A percentile compares a stretch with the other conserved stretches of the same genome.
These are phyloP conservation scores for Formicarius rufipectus DNA, from an alignment of 2,113 vertebrate genomes.

Conservation along the genomic window DNA sequence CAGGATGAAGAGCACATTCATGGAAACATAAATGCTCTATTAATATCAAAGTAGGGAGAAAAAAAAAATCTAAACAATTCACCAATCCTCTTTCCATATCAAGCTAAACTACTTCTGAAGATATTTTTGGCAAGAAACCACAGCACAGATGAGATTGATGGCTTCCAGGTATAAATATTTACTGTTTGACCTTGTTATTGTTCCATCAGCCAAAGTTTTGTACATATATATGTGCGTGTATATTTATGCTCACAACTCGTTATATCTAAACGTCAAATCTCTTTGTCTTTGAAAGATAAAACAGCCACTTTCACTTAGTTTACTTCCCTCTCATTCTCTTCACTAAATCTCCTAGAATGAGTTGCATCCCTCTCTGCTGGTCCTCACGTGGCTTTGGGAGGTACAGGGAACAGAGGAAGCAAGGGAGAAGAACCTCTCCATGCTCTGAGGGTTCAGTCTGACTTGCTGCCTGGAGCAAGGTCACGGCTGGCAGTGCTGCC, in stretches of 20 bases:
- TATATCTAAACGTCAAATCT: not conserved
- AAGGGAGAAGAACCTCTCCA: not conserved
- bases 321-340: not conserved
- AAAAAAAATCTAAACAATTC: not conserved
- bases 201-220: constrained; percentile 33
- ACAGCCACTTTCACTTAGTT: not conserved
- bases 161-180: constrained; percentile 56
- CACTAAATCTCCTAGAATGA: not conserved
- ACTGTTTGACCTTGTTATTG: constrained; percentile 48
- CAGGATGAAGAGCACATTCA: not conserved
- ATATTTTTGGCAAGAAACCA: constrained; percentile 35
- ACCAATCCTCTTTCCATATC: not conserved
- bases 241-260: not conserved
- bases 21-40: not conserved
- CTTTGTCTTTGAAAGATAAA: not conserved
- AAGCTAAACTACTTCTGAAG: constrained; percentile 15
- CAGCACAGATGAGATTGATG: not conserved
- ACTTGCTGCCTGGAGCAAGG: not conserved
- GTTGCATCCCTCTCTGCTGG: not conserved
- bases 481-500: not conserved
- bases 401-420: not conserved
- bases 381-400: not conserved
- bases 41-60: not conserved
- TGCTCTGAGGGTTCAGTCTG: not conserved
- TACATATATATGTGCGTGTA: not conserved